These are phyloP conservation scores for Acinonyx jubatus DNA, from an alignment of 2,113 vertebrate genomes.

Conservation along the genomic window DNA sequence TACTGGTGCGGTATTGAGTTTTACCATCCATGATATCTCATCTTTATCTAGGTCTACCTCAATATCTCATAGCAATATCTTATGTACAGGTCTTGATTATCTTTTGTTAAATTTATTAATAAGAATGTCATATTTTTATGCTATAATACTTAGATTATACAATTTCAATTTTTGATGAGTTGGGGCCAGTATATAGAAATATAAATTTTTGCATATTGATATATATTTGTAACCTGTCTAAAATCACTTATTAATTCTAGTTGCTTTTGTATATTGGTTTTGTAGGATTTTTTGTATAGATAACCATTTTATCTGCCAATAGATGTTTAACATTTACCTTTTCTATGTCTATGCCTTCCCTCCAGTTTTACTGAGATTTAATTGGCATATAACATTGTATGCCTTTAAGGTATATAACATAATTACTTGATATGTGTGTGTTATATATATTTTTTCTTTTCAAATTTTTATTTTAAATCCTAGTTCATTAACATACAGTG, in stretches of 20 bases:
- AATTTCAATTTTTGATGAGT: neutral
- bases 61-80: neutral
- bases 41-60: neutral
- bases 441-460: neutral
- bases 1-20: neutral
- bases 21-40: neutral
- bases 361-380: neutral
- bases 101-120: neutral
- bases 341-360: neutral
- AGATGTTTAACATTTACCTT: neutral
- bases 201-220: neutral
- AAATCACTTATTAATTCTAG: neutral
- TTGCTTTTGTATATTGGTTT: neutral
- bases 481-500: no score
- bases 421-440: neutral
- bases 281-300: neutral
- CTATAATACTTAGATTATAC: neutral
- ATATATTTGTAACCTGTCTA: neutral
- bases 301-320: no score
- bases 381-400: neutral
- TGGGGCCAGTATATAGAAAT: neutral
- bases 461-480: neutral
- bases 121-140: neutral
- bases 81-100: neutral
- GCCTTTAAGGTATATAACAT: neutral